Evolutionary conservation across 2,888 invertebrate genomes (phyloP).

Genomic region (Caenorhabditis macrosperma): DNA sequence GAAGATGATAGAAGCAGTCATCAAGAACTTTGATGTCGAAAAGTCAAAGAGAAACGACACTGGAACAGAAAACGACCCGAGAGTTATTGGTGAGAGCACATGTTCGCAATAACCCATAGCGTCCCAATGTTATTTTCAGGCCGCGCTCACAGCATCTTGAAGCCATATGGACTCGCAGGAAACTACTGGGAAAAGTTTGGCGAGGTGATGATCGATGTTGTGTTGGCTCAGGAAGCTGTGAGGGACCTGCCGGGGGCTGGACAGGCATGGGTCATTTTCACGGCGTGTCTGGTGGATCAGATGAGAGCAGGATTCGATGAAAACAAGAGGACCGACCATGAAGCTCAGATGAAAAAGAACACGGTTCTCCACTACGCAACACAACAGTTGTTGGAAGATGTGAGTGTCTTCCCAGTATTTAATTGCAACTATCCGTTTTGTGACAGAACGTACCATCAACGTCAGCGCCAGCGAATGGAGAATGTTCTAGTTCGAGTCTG

Average conservation of each 20-base stretch:
- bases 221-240: constrained; percentile 77
- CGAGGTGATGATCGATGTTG: constrained; percentile 79
- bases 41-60: constrained; percentile 76
- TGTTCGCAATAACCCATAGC: neutral
- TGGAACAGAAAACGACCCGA: constrained; percentile 73
- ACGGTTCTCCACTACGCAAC: constrained; percentile 73
- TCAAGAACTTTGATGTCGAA: constrained; percentile 78
- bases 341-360: constrained; percentile 62
- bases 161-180: constrained; percentile 77
- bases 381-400: constrained; percentile 53
- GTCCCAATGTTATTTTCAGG: constrained; percentile 66
- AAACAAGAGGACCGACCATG: constrained; percentile 59
- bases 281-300: constrained; percentile 79
- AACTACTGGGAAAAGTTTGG: constrained; percentile 79
- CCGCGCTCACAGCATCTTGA: constrained; percentile 74
- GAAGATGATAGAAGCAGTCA: constrained; percentile 76
- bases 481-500: constrained; percentile 26
- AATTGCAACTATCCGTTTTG: too few species aligned
- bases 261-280: constrained; percentile 79
- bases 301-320: constrained; percentile 77
- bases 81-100: constrained; percentile 67
- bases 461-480: constrained; percentile 9
- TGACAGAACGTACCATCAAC: constrained; percentile 20
- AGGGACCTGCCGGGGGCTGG: constrained; percentile 79
- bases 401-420: neutral